phyloP scores from a whole-genome alignment of 2,113 vertebrate genomes.

The Trogon melanurus region DNA sequence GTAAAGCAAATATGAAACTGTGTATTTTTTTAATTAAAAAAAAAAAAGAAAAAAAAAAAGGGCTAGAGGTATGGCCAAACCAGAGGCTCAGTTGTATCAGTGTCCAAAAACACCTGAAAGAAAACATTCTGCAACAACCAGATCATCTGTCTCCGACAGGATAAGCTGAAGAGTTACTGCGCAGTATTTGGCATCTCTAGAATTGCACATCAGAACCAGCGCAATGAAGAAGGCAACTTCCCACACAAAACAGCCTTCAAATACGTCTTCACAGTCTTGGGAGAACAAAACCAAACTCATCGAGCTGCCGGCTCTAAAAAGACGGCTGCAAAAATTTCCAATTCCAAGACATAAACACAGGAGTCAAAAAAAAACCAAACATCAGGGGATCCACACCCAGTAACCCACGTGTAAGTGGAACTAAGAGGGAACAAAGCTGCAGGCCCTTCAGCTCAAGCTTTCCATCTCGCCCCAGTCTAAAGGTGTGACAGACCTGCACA shows the following conservation, averaged over 20 bases:
- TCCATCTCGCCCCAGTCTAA: background rate
- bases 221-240: background rate
- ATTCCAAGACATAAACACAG: background rate
- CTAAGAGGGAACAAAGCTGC: background rate
- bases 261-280: background rate
- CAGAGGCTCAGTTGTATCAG: background rate
- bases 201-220: background rate
- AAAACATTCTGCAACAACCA: background rate
- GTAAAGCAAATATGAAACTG: background rate
- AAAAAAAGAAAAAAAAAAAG: accelerated
- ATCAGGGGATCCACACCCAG: background rate
- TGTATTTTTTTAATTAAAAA: background rate
- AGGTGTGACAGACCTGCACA: background rate
- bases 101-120: background rate
- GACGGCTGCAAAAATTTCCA: background rate
- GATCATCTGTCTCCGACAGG: background rate
- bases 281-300: background rate
- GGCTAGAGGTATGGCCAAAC: background rate
- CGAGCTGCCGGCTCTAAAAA: background rate
- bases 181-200: background rate
- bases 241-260: background rate
- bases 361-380: background rate
- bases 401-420: background rate
- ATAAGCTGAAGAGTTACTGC: background rate
- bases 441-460: background rate